Base-by-base conservation (phyloP, 2,797 vertebrate genomes). In the Halcyon leucocephala region DNA sequence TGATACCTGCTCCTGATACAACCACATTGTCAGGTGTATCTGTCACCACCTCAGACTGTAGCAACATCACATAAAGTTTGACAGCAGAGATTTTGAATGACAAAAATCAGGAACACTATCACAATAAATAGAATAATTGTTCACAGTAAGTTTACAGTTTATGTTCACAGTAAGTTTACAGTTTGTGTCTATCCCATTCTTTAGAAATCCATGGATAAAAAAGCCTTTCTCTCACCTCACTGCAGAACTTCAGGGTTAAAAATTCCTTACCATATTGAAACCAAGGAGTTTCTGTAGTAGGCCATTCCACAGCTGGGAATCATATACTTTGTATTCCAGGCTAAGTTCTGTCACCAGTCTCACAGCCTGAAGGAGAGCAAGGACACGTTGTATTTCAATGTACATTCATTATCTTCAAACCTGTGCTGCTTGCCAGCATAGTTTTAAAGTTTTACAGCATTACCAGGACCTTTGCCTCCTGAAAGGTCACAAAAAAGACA, bases 211-310 rank as follows among this genome's bases (percentile, higher is more conserved):
- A 44, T 12, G 55, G 15, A 12, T 21, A 17, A 51, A 80, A 31
- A 26, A 21, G 37, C 9, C 41, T 62, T 46, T 83, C 57, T 26
- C 54, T 66, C 28, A 28, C 28, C 35, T 86, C 2, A 1, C 31
- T 95, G 57, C 10, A 70, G 42, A 52, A 26, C 1, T 71, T 83
- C 9, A 60, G 37, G 33, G 33, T 66, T 77, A 71, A 39, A 54
- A 71, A 35, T 71, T 64, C 54, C 98, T 98, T 95, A 99, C 99
- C 99, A 99, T 98, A 62, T 98, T 99, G 97, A 99, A 99, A 49
- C 97, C 96, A 26, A 99, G 97, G 70, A 99, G 98, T 95, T 99
- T 99, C 97, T 99, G 99, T 29, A 99, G 96, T 24, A 99, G 97
- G 65, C 98, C 98, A 61, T 99, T 99, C 99, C 99, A 99, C 60